These are phyloP conservation scores for Petrocephalus microphthalmus DNA, from an alignment of 2,113 vertebrate species.

Conservation along the genomic window DNA sequence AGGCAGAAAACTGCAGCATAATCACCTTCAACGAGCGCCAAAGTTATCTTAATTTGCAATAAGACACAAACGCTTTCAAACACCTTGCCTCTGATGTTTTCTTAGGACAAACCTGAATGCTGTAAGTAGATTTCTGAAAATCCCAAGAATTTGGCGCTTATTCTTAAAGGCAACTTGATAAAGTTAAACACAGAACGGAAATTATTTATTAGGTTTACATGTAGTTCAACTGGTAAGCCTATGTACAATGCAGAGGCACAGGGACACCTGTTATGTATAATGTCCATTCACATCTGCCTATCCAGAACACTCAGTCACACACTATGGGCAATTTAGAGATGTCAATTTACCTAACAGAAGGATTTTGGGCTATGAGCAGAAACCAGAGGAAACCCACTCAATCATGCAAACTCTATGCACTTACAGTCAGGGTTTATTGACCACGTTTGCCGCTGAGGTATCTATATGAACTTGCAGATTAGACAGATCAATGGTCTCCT, in stretches of 20 bases:
- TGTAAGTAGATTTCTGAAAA: neutral
- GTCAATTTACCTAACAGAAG: neutral
- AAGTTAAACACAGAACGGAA: neutral
- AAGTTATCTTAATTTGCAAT: neutral
- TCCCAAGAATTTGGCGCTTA: neutral
- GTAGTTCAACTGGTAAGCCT: neutral
- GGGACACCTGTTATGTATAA: neutral
- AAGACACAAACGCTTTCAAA: neutral
- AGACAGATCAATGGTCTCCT: neutral
- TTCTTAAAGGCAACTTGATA: neutral
- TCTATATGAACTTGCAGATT: neutral
- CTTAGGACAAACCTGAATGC: neutral
- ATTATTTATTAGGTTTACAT: neutral
- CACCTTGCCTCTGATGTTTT: neutral
- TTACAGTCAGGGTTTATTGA: neutral
- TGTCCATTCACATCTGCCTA: neutral
- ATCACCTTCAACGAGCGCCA: constrained; percentile 4
- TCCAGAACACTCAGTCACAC: neutral
- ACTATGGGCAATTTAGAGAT: neutral
- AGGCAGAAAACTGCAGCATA: neutral
- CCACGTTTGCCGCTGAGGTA: neutral
- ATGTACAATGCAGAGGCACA: constrained; percentile 23
- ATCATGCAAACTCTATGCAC: neutral
- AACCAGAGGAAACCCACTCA: neutral
- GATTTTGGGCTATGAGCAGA: neutral